These are phyloP conservation scores for Ochropacha duplaris DNA, from an alignment of 2,888 invertebrate species.

Conservation along the genomic window DNA sequence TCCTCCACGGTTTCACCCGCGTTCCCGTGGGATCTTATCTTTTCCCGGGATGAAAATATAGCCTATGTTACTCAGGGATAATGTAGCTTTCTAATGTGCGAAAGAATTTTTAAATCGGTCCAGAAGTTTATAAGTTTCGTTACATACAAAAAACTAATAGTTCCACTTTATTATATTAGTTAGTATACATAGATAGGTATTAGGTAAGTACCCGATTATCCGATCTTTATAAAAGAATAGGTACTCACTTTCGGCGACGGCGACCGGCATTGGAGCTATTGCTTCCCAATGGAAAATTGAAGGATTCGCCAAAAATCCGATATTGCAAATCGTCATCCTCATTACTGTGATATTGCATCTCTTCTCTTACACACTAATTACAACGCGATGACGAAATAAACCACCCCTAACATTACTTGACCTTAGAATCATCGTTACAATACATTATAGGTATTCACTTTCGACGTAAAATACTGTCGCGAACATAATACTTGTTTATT, in stretches of 20 bases:
- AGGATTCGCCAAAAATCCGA: conserved; percentile 81
- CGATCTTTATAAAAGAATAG: conserved; percentile 20
- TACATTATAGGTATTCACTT: conserved; percentile 34
- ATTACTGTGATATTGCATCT: conserved; percentile 80
- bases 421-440: conserved; percentile 67
- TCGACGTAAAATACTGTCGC: conserved; percentile 12
- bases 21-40: no score
- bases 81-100: no score
- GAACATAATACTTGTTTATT: conserved; percentile 12
- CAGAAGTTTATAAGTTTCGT: no score
- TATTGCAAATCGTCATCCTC: conserved; percentile 79
- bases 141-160: no score
- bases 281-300: conserved; percentile 63
- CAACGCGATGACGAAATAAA: conserved; percentile 59
- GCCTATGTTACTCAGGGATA: no score
- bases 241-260: conserved; percentile 72
- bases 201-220: no score
- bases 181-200: no score
- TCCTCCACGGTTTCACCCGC: no score
- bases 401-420: conserved; percentile 68
- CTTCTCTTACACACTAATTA: conserved; percentile 74
- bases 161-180: no score
- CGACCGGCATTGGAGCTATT: conserved; percentile 49
- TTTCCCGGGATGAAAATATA: no score
- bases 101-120: no score